Base-by-base conservation (phyloP, 2,113 vertebrate genomes). In the Engraulis encrasicolus region DNA sequence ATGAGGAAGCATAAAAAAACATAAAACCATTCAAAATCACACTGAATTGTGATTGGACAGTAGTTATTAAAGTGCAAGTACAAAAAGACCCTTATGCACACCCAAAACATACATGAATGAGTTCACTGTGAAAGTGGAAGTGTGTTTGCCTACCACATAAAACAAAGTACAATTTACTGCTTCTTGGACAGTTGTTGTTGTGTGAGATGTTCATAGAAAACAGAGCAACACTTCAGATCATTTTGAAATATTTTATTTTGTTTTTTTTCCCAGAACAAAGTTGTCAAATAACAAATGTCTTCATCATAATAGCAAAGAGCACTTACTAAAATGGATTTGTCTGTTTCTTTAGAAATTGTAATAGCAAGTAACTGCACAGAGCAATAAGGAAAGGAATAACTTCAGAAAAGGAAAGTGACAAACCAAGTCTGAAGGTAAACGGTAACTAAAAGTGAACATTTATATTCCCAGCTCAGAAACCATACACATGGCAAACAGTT, bases 211-310 rank as follows among this genome's bases (percentile, higher is more conserved):
- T 71, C 23, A 74, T 14, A 3, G 31, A 34, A 14, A 61, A 74
- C 27, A n/a, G 38, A 66, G 34, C 11, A n/a, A 18, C 45, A 50
- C 20, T 1, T 9, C 14, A 80, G 45, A 74, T 34, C 0, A 74
- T 74, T 86, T 85, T 27, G 36, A 78, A 50, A 48, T 58, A 34
- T 48, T 78, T 89, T 82, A 50, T 78, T 85, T 52, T 79, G 80
- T 50, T 78, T 38, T 86, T 71, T 74, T 50, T 81, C 82, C 50
- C 27, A 15, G 27, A 74, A 85, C 79, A 85, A 87, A 89, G 49
- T 78, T 84, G 77, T 86, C 83, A 85, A 86, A 85, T 86, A 86
- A 83, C 84, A 83, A 82, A 86, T 49, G 80, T 83, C 50, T 80
- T 83, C 17, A 74, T 61, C 84, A 78, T 80, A 50, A 82, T 78